A percentile compares a stretch with the other conserved stretches of the same genome.
Conservation (phyloP, 2,113 vertebrate species). For the western clawed frog (Xenopus tropicalis) region UCB_Xtro_10.0 CM004451.2:59939001-59939500, state of each 20-base stretch:
- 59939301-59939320: conserved; percentile 26
- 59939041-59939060: no score
- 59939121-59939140: no score
- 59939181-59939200: no score
- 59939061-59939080: no score
- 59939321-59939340: conserved; percentile 16
- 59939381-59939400: background rate
- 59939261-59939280: conserved; percentile 15
- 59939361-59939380: conserved; percentile 23
- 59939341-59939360: conserved; percentile 36
- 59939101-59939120: no score
- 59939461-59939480: conserved; percentile 43
- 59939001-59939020: no score
- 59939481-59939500: conserved; percentile 39
- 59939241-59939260: conserved; percentile 26
- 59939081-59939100: no score
- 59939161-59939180: no score
- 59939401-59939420: conserved; percentile 30
- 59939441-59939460: conserved; percentile 18
- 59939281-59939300: conserved; percentile 16
- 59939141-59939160: no score
- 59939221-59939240: background rate
- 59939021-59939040: no score
- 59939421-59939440: conserved; percentile 35
- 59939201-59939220: no score